Percentiles rank a stretch among this genome's conserved stretches.
These are phyloP conservation scores for Megaceryle torquata DNA, from an alignment of 2,113 vertebrate genomes.

Conservation along the genomic window DNA sequence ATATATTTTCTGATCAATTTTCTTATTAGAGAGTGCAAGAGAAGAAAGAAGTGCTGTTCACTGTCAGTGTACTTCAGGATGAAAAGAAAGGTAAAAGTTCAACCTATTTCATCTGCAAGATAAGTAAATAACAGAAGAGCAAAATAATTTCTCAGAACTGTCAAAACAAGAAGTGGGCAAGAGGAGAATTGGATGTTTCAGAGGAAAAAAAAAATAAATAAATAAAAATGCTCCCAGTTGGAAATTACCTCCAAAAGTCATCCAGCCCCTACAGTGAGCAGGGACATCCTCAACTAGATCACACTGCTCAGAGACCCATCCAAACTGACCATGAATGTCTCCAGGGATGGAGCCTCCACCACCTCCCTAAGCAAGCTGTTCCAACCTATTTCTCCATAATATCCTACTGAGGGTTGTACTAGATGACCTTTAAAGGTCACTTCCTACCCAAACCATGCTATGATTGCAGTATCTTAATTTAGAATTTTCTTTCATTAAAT, in stretches of 20 bases:
- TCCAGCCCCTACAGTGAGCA: too few relatives aligned
- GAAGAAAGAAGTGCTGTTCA: neutral
- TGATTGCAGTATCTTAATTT: neutral
- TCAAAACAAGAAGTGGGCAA: neutral
- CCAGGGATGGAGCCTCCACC: too few relatives aligned
- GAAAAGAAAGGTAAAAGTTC: neutral
- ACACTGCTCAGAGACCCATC: too few relatives aligned
- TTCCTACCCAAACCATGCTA: neutral
- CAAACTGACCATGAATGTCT: too few relatives aligned
- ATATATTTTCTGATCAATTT: neutral
- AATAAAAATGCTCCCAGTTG: too few relatives aligned
- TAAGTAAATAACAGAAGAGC: neutral
- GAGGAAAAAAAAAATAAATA: neutral
- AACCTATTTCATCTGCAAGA: neutral
- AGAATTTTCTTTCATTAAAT: neutral
- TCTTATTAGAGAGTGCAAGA: neutral
- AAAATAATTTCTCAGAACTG: neutral
- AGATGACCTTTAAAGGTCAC: neutral
- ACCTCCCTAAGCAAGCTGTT: too few relatives aligned
- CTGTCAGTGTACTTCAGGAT: neutral
- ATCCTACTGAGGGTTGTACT: neutral
- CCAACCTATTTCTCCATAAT: neutral
- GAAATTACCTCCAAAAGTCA: too few relatives aligned
- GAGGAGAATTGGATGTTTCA: fast-evolving
- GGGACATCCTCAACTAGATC: too few relatives aligned